phyloP scores from a whole-genome alignment of 2,797 vertebrate species.

The Astyanax mexicanus region DNA sequence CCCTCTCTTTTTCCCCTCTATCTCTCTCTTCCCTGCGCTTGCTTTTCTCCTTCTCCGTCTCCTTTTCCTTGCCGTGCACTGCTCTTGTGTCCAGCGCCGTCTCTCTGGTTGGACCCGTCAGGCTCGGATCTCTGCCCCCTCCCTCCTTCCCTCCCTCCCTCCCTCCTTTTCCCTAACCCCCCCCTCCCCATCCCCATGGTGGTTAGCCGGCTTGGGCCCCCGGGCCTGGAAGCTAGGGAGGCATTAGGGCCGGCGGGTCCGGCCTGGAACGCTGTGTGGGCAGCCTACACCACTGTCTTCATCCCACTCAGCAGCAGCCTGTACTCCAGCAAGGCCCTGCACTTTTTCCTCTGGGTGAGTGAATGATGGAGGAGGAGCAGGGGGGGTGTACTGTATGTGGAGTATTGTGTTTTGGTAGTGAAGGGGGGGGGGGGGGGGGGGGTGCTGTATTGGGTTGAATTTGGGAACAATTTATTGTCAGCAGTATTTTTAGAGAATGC shows the following conservation, averaged over 20 bases:
- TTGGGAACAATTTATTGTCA: too few species aligned
- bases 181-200: conserved; percentile 69
- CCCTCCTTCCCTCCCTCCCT: too few species aligned
- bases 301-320: conserved; percentile 82
- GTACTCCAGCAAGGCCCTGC: conserved; percentile 79
- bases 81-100: conserved; percentile 12
- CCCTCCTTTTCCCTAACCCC: conserved; percentile 48
- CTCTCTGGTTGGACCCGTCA: background rate
- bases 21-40: conserved; percentile 47
- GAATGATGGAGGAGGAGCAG: conserved; percentile 20
- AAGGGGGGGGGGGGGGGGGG: too few species aligned
- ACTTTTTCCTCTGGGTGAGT: conserved; percentile 84
- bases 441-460: too few species aligned
- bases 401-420: background rate
- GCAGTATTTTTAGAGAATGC: too few species aligned
- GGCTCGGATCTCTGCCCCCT: conserved; percentile 10
- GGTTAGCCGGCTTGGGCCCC: conserved; percentile 74
- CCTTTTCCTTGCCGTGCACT: conserved; percentile 47
- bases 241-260: conserved; percentile 61
- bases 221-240: conserved; percentile 76
- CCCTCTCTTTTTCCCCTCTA: background rate
- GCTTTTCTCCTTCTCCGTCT: conserved; percentile 52
- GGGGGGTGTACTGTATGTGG: background rate
- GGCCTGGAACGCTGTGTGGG: conserved; percentile 76
- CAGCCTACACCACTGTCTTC: conserved; percentile 81